Conservation (phyloP, 2,113 vertebrate species). For the Cryptomyrus ogoouensis region DNA sequence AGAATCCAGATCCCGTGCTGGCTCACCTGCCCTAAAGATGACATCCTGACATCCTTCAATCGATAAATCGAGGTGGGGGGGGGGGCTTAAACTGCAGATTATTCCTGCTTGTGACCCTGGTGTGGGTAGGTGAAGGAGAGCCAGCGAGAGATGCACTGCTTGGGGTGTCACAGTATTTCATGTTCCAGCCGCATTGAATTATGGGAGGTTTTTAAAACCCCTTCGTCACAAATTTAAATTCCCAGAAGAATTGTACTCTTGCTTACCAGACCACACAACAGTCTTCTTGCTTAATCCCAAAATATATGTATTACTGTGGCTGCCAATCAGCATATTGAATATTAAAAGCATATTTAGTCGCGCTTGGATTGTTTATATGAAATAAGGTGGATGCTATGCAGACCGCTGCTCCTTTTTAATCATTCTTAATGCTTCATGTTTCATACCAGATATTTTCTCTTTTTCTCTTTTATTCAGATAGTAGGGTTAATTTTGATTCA, state of each 20-base stretch:
- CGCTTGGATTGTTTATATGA: constrained; percentile 17
- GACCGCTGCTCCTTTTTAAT: background rate
- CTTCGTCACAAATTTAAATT: background rate
- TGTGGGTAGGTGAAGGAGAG: background rate
- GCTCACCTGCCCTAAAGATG: background rate
- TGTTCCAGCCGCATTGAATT: background rate
- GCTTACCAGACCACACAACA: background rate
- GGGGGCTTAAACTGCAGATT: background rate
- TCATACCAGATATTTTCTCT: background rate
- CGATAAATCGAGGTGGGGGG: background rate
- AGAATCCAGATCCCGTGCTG: background rate
- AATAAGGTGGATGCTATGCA: background rate
- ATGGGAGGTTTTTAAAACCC: background rate
- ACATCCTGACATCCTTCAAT: background rate
- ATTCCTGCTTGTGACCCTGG: background rate
- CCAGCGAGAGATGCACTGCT: background rate
- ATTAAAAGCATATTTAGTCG: constrained; percentile 21
- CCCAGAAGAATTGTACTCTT: background rate
- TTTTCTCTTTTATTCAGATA: background rate
- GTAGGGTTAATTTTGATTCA: background rate
- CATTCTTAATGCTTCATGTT: background rate
- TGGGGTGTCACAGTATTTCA: background rate
- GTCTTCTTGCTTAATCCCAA: constrained; percentile 15
- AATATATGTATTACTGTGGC: constrained; percentile 13
- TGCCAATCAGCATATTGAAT: constrained; percentile 5